Evolutionary conservation across 2,888 invertebrate species (phyloP).

Genomic region (Apamea anceps): DNA sequence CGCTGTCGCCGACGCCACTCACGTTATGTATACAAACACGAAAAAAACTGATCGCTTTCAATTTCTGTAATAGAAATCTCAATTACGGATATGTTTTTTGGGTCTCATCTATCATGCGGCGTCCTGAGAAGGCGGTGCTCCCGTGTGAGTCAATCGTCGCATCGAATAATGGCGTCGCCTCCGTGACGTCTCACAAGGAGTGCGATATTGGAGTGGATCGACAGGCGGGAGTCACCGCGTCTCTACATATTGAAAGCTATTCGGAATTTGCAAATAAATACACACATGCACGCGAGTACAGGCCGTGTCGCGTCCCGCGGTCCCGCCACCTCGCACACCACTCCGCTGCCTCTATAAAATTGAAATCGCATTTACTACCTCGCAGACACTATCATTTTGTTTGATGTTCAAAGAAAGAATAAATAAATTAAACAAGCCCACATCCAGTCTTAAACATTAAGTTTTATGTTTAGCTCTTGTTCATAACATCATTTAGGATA

Average conservation of each 20-base stretch:
- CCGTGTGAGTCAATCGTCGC: constrained; percentile 86
- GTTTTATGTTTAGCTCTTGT: constrained; percentile 47
- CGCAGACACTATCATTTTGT: constrained; percentile 79
- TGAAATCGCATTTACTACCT: constrained; percentile 87
- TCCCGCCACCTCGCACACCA: constrained; percentile 80
- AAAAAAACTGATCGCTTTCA: constrained; percentile 86
- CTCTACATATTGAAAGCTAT: constrained; percentile 89
- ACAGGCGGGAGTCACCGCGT: constrained; percentile 87
- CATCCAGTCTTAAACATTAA: constrained; percentile 48
- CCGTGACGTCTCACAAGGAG: constrained; percentile 84
- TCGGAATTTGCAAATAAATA: constrained; percentile 89
- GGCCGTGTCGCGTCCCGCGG: constrained; percentile 67
- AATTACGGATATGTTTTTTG: constrained; percentile 89
- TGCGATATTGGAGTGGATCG: constrained; percentile 89
- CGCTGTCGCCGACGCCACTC: constrained; percentile 81
- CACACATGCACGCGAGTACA: constrained; percentile 82
- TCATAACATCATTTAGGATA: constrained; percentile 49
- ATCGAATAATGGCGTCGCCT: constrained; percentile 85
- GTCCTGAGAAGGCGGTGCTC: constrained; percentile 79
- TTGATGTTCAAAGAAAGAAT: constrained; percentile 65
- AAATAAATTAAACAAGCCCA: constrained; percentile 54
- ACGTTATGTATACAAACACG: constrained; percentile 89
- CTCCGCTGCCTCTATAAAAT: constrained; percentile 84
- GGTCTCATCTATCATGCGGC: constrained; percentile 88
- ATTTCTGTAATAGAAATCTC: constrained; percentile 90